Evolutionary conservation across 2,888 invertebrate genomes (phyloP), one percentile per base, ranked within the genome.

Genomic region (Biston stratarius): DNA sequence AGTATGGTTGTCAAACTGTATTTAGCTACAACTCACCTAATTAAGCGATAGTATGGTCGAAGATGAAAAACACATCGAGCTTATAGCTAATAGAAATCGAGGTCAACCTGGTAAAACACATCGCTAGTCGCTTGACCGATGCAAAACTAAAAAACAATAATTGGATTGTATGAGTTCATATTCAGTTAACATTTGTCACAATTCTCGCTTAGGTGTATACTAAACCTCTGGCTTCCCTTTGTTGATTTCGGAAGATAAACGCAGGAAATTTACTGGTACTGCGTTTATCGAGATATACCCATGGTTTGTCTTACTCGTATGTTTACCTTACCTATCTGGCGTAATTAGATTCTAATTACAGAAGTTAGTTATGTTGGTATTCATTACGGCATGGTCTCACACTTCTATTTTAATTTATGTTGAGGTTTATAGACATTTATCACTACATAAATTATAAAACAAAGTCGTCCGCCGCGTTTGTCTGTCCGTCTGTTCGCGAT

Each of bases 181-280:
- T 24, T 24, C 24, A 24, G 24, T 24, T 24, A 24, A 24, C 1
- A 24, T 24, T 1, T 24, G 51, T n/a, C n/a, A 40, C 24, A 42
- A 48, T 1, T 6, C 2, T 15, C 14, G 64, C 9, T 47, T 49
- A 61, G 36, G 61, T 56, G n/a, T 61, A 44, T 12, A 49, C 12
- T 6, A 0, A 38, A 40, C 45, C 42, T 34, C 52, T 44, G 38
- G 34, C 51, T 38, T 53, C 47, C 53, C 56, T 47, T 58, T 67
- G 62, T 62, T 67, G 67, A 67, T 67, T 58, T 53, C 42, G 58
- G 36, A 58, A 62, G 62, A 59, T 67, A 67, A 67, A 66, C 62
- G 58, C 58, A 52, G 58, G 62, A 53, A 62, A 67, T 62, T 67
- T 52, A 62, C 52, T 36, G 61, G 44, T 36, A 52, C 57, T 45